A percentile compares a stretch with the other conserved stretches of the same genome.
Conservation (phyloP, 2,113 vertebrate genomes). For the Coptodon rendalli region DNA sequence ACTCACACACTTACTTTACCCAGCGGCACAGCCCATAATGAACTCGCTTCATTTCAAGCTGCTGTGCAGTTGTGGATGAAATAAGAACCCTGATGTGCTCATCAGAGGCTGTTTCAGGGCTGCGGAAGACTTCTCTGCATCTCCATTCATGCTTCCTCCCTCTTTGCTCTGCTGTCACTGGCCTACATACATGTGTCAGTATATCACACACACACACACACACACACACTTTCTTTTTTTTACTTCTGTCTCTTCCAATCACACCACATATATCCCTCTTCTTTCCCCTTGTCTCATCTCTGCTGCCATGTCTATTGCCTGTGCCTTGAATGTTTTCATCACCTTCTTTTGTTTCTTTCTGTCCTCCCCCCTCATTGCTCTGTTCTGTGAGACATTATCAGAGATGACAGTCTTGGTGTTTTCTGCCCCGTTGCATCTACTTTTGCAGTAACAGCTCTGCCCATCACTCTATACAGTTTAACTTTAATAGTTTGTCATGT, state of each 20-base stretch:
- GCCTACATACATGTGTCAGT: conserved; percentile 6
- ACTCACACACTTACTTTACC: neutral
- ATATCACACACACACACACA: neutral
- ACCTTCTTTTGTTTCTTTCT: neutral
- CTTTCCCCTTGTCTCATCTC: neutral
- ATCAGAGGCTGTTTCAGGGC: neutral
- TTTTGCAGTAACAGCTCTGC: neutral
- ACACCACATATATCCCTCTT: neutral
- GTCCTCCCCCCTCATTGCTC: neutral
- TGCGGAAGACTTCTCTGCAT: neutral
- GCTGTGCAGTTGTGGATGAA: neutral
- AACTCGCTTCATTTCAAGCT: neutral
- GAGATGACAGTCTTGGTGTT: neutral
- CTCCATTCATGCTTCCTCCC: neutral
- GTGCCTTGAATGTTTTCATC: neutral
- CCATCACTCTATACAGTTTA: neutral
- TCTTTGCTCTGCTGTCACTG: neutral
- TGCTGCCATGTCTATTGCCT: neutral
- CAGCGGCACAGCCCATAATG: neutral
- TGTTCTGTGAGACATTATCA: neutral
- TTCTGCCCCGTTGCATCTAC: neutral
- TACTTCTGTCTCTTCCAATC: neutral
- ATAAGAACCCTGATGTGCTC: neutral
- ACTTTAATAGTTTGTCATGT: neutral
- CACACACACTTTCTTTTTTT: neutral